Conservation (phyloP, 2,113 vertebrate species). For the Cyprinodon variegatus region DNA sequence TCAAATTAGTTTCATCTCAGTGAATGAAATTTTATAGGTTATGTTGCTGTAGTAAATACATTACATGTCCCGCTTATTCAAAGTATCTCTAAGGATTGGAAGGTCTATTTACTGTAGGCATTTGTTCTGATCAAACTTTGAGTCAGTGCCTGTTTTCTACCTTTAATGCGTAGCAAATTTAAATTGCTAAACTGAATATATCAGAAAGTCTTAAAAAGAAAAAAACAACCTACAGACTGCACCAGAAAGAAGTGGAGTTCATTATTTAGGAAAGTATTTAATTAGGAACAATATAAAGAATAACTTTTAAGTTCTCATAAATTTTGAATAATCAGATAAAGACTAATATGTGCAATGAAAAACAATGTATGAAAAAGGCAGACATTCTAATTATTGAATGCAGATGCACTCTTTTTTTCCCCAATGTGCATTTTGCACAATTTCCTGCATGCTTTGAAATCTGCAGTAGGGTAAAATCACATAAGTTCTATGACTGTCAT, state of each 20-base stretch:
- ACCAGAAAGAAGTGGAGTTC: not conserved
- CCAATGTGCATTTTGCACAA: not conserved
- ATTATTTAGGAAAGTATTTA: not conserved
- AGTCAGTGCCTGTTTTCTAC: conserved; percentile 41
- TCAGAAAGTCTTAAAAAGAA: not conserved
- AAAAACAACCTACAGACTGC: conserved; percentile 14
- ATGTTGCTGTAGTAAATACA: not conserved
- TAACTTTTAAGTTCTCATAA: no score
- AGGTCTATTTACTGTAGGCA: conserved; percentile 5
- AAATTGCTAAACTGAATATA: conserved; percentile 16
- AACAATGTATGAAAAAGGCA: not conserved
- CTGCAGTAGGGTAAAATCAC: not conserved
- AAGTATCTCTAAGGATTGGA: conserved; percentile 19
- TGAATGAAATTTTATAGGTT: not conserved
- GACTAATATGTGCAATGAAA: no score
- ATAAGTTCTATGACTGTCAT: not conserved
- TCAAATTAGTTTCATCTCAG: not conserved
- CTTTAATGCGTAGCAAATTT: conserved; percentile 35
- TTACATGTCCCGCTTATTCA: not conserved
- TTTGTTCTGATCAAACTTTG: conserved; percentile 43
- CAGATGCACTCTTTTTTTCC: not conserved
- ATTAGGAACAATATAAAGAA: no score
- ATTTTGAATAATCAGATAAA: no score
- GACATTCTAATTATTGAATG: not conserved
- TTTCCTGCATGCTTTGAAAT: not conserved